Base-by-base conservation (phyloP, 2,888 invertebrate species). In the Sphaerophoria taeniata region DNA sequence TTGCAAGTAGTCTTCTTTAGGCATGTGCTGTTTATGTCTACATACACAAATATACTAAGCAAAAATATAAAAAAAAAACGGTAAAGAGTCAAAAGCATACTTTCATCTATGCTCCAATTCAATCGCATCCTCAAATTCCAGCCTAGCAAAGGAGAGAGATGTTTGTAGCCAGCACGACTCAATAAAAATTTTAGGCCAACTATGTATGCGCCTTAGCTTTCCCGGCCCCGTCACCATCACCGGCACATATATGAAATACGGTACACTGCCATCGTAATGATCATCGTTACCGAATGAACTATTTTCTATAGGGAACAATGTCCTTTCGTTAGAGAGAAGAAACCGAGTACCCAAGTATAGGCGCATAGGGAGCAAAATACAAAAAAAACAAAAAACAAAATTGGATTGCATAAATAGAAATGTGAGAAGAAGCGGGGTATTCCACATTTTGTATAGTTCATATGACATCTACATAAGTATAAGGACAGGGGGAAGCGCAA, bases 241-340 rank as follows among this genome's bases (percentile, higher is more conserved):
- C n/a, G n/a, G n/a, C n/a, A n/a, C n/a, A n/a, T n/a, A 56, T 73
- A 65, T 58, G 34, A 75, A 75, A 75, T 75, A 75, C 71, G 75
- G 80, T 80, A 84, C 84, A 79, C 75, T 84, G 80, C 84, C 79
- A 84, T 84, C 84, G 80, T 84, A 84, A 84, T 84, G 84, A 84
- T 84, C 80, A 67, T 84, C 80, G 75, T 75, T 80, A 80, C 75
- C 84, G 84, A 84, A 84, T 80, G 84, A 84, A 84, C 84, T 84
- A 84, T 84, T 84, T 84, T 80, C 80, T 79, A 84, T 80, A 55
- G 75, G 80, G 84, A 84, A 84, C 84, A 80, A 84, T 84, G 84
- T 80, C 80, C 84, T 79, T 84, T 84, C 70, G 69, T 82, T 77
- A 72, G 73, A 74, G 39, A 2, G 11, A 11, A 11, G 56, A 33